Base-by-base conservation (phyloP, 2,888 invertebrate species). In the Cantharis lateralis region DNA sequence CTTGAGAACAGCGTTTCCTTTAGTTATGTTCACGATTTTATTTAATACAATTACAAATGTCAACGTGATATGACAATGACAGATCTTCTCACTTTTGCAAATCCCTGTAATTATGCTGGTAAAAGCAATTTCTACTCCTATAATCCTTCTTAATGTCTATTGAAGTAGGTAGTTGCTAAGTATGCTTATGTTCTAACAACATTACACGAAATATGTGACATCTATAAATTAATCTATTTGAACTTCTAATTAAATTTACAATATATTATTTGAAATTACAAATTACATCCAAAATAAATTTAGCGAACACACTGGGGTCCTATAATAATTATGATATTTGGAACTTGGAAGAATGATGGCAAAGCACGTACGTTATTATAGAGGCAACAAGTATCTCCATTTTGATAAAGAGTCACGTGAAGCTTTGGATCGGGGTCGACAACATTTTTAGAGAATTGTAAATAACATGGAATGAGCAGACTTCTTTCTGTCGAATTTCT, bases 161-260 rank as follows among this genome's bases (percentile, higher is more conserved):
- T 73, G 73, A 71, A 68, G 73, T 71, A 70, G 72, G 64, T 72
- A 70, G 72, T 76, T 72, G 72, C 72, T 71, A 69, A 70, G 72
- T 64, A 73, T 68, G 70, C 70, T 64, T 70, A 69, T 73, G 77
- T 71, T 64, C 74, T 62, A 63, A 71, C 66, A 70, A 73, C 73
- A 77, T 77, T 77, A 73, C 70, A 68, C 15, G 70, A 72, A 77
- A 77, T 66, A 77, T 73, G 64, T 69, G 70, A 66, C 32, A 15
- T 76, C 77, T 73, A 68, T 28, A 77, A 82, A 81, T 80, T 81
- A 77, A 77, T 79, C 81, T 80, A 82, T 82, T 82, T 81, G 77
- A 74, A 75, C 78, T 77, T 71, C 76, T 80, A 79, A 80, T 78
- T 81, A 83, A 83, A 81, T 83, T 81, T 82, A 82, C 82, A 82